phyloP scores from a whole-genome alignment of 92 coral and sea anemone species.

The Bergia sp. region DNA sequence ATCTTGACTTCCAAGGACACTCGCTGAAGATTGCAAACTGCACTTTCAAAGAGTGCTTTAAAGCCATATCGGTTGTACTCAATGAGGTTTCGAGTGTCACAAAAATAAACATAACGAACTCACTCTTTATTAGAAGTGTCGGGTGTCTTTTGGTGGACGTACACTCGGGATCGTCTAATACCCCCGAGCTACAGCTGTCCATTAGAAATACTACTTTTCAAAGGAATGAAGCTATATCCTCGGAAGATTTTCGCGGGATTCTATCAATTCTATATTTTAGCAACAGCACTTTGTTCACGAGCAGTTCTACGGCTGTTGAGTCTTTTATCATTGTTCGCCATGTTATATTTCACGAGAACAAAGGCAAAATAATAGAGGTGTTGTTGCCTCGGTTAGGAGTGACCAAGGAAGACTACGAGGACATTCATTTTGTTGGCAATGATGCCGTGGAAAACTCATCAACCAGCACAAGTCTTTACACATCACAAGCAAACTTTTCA shows the following conservation, averaged over 20 bases:
- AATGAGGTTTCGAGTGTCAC: neutral
- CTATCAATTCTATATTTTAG: neutral
- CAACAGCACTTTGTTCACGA: neutral
- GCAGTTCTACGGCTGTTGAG: neutral
- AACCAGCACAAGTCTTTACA: constrained; percentile 14
- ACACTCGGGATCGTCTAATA: neutral
- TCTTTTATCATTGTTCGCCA: neutral
- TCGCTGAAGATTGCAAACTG: constrained; percentile 32
- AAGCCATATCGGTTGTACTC: constrained; percentile 14
- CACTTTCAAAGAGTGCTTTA: constrained; percentile 11
- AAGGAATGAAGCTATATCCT: constrained; percentile 11
- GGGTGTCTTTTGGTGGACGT: constrained; percentile 7
- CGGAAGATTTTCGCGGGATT: constrained; percentile 2
- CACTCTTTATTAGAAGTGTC: neutral
- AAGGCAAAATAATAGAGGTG: constrained; percentile 11
- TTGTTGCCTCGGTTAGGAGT: neutral
- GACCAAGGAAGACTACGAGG: neutral
- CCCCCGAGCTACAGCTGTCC: neutral
- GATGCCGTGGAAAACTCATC: neutral
- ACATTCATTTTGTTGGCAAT: constrained; percentile 5
- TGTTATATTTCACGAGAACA: constrained; percentile 10
- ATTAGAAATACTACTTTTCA: constrained; percentile 15
- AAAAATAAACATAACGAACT: constrained; percentile 2
- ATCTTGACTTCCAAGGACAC: constrained; percentile 14
- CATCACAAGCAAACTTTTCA: constrained; percentile 15